phyloP scores from a whole-genome alignment of 2,113 vertebrate genomes.

The Baryphthengus martii region DNA sequence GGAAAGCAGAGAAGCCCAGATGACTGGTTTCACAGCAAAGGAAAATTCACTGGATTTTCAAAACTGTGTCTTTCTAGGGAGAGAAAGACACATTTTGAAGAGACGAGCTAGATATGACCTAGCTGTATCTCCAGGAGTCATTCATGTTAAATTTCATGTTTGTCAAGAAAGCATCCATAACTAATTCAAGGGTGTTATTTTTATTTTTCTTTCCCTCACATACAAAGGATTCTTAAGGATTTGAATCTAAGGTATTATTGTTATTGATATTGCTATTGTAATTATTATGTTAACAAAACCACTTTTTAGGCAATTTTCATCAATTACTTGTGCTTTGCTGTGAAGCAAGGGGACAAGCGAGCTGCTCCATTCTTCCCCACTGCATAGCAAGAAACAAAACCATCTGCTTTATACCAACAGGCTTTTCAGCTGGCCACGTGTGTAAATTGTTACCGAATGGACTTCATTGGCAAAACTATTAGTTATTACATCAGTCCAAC shows the following conservation, averaged over 20 bases:
- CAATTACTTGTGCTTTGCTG: not conserved
- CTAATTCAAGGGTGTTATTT: not conserved
- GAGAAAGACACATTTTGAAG: not conserved
- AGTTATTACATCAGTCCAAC: not conserved
- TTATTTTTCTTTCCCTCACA: not conserved
- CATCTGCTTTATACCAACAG: not conserved
- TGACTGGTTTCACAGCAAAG: not conserved
- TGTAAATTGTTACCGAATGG: not conserved
- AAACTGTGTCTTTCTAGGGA: not conserved
- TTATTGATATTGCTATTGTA: not conserved
- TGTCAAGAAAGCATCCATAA: not conserved
- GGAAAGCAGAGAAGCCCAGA: not conserved
- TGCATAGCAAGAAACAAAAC: not conserved
- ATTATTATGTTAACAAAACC: not conserved
- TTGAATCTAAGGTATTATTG: not conserved
- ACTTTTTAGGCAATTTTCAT: not conserved
- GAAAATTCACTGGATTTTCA: not conserved
- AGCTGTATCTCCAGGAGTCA: not conserved
- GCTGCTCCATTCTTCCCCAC: not conserved
- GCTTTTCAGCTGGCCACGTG: not conserved
- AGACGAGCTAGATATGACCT: not conserved
- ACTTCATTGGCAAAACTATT: not conserved
- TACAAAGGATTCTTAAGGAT: not conserved
- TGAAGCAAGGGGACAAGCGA: not conserved
- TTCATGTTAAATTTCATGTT: not conserved